Evolutionary conservation across 2,888 invertebrate genomes (phyloP).

Genomic region (Serrognathus titanus): DNA sequence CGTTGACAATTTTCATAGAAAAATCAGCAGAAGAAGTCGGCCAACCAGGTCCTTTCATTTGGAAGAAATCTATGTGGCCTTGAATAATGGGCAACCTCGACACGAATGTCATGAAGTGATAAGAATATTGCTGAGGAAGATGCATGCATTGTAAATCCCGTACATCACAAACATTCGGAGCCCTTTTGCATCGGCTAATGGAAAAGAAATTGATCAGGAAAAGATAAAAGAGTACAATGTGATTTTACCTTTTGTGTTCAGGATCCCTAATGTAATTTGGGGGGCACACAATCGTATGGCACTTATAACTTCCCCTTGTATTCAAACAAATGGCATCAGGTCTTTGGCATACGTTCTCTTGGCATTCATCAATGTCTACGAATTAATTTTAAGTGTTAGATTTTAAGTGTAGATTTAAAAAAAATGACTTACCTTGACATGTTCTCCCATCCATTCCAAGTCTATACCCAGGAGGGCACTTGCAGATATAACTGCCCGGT

Average conservation of each 20-base stretch:
- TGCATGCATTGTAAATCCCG: slow-evolving; percentile 73
- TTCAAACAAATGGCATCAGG: slow-evolving; percentile 83
- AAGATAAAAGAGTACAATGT: neutral
- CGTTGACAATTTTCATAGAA: slow-evolving; percentile 65
- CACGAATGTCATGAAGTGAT: slow-evolving; percentile 90
- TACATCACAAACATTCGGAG: slow-evolving; percentile 65
- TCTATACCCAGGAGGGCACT: slow-evolving; percentile 77
- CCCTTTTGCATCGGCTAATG: slow-evolving; percentile 73
- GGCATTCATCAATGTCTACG: slow-evolving; percentile 72
- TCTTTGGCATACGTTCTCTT: slow-evolving; percentile 52
- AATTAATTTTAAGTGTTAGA: slow-evolving; percentile 8
- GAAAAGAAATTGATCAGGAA: slow-evolving; percentile 35
- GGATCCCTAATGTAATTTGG: slow-evolving; percentile 75
- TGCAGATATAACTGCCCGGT: slow-evolving; percentile 80
- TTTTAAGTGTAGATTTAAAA: too few relatives aligned
- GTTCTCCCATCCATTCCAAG: slow-evolving; percentile 71
- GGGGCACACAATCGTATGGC: slow-evolving; percentile 83
- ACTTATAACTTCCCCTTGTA: slow-evolving; percentile 83
- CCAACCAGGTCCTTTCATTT: slow-evolving; percentile 79
- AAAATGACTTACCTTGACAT: slow-evolving; percentile 69
- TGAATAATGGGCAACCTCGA: slow-evolving; percentile 68
- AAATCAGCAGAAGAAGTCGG: slow-evolving; percentile 70
- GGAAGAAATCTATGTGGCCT: slow-evolving; percentile 75
- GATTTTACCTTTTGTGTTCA: slow-evolving; percentile 73
- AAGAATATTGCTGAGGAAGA: slow-evolving; percentile 82